Percentiles rank a stretch among this genome's conserved stretches.
phyloP scores from a whole-genome alignment of 2,888 invertebrate genomes.

The Napeogenes inachia region DNA sequence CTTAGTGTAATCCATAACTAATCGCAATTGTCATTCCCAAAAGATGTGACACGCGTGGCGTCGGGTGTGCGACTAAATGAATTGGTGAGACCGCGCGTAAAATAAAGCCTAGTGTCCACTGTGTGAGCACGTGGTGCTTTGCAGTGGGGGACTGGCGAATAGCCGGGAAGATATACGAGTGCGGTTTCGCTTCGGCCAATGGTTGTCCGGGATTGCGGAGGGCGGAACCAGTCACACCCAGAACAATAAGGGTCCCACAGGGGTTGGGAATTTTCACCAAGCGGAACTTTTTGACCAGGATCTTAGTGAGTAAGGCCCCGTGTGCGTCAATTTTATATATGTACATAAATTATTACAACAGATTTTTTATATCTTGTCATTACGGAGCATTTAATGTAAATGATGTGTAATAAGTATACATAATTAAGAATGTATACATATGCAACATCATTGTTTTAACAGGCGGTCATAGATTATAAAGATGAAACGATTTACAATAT shows the following conservation, averaged over 20 bases:
- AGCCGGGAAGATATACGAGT: conserved; percentile 48
- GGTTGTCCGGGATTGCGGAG: conserved; percentile 43
- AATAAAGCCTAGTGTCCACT: conserved; percentile 61
- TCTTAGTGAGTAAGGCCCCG: conserved; percentile 12
- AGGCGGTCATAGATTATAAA: neutral
- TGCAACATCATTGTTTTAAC: neutral
- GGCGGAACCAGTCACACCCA: conserved; percentile 56
- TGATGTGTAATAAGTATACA: neutral
- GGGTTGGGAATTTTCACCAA: conserved; percentile 43
- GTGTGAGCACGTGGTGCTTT: conserved; percentile 48
- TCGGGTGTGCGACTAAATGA: conserved; percentile 71
- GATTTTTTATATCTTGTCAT: neutral
- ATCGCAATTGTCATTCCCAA: conserved; percentile 64
- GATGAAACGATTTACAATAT: too few relatives aligned
- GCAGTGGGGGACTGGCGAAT: conserved; percentile 61
- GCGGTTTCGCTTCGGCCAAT: conserved; percentile 48
- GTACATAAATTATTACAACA: neutral
- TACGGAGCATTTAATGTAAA: neutral
- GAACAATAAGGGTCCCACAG: conserved; percentile 46
- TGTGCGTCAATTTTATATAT: neutral
- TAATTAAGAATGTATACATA: too few relatives aligned
- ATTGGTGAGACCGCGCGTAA: conserved; percentile 63
- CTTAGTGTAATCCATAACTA: conserved; percentile 64
- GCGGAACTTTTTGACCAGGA: conserved; percentile 33
- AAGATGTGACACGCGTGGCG: conserved; percentile 69